Base-by-base conservation (phyloP, 2,113 vertebrate genomes). In the Ictidomys tridecemlineatus region DNA sequence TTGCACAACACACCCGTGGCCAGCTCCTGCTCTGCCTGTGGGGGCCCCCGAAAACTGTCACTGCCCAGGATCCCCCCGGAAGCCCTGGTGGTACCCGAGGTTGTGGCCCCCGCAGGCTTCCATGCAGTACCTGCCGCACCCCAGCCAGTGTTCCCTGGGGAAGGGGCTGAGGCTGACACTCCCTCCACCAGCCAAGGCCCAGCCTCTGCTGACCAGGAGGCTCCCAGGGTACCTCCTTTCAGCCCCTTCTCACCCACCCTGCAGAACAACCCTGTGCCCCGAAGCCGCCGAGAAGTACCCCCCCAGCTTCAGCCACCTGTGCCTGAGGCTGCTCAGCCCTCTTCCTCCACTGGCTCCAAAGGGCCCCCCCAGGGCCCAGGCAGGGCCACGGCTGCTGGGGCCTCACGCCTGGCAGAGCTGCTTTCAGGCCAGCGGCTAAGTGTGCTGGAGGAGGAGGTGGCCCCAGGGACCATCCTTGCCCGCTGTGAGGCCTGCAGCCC, bases 31-130 rank as follows among this genome's bases (percentile, higher is more conserved):
- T 99, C 99, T 0, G 99, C 99, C 89, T 99, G 99, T 0, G 99
- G 99, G 0, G 99, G 99, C 0, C 99, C 99, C 20, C 99, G 99
- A 67, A 99, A 99, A 97, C 99, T 99, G 37, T 99, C 99, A 2
- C 98, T 99, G 97, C 99, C 99, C 95, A 99, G 99, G 98, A 99
- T 99, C 97, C 99, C 99, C 0, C 99, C 99, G 0, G 99, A 99
- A 98, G 99, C 99, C 0, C 98, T 99, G 93, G 99, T 99, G 85
- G 99, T 99, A 85, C 99, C 99, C 0, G 99, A 99, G 94, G 99
- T 99, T 1, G 98, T 99, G 78, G 99, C 99, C 0, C 99, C 99
- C 0, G 99, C 98, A 0, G 99, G 99, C 3, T 99, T 99, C 96
- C 99, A 98, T 12, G 13, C 98, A 11, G 97, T 98, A 2, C 98